These are phyloP conservation scores for Synodontis membranacea DNA, from an alignment of 2,113 vertebrate species.

Conservation along the genomic window DNA sequence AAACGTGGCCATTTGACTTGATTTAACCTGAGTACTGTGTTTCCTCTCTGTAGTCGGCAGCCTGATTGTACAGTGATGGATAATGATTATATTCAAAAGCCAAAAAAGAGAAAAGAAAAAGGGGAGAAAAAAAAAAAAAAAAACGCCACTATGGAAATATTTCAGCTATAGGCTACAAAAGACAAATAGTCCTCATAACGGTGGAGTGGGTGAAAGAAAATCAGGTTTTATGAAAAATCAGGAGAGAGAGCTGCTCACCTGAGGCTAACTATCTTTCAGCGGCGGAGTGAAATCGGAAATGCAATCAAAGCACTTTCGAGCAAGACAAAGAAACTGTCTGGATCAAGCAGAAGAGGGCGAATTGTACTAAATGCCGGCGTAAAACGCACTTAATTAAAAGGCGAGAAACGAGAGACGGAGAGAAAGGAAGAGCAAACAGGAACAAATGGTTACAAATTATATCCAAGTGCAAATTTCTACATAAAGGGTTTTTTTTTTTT, in stretches of 20 bases:
- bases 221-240: slow-evolving; percentile 47
- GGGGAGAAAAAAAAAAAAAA: no score
- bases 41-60: slow-evolving; percentile 24
- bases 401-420: neutral
- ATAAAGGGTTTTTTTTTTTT: neutral
- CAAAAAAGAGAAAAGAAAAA: slow-evolving; percentile 21
- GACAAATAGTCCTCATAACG: slow-evolving; percentile 41
- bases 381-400: slow-evolving; percentile 25
- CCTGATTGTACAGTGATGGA: slow-evolving; percentile 38
- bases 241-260: slow-evolving; percentile 38
- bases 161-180: slow-evolving; percentile 48
- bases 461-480: neutral
- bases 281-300: slow-evolving; percentile 4
- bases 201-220: slow-evolving; percentile 30
- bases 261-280: slow-evolving; percentile 34
- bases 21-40: slow-evolving; percentile 29
- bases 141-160: slow-evolving; percentile 47
- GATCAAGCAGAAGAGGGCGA: slow-evolving; percentile 1
- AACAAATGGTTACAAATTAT: neutral
- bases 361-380: slow-evolving; percentile 2
- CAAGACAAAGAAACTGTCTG: slow-evolving; percentile 23
- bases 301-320: slow-evolving; percentile 46
- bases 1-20: slow-evolving; percentile 30
- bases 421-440: neutral
- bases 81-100: slow-evolving; percentile 37